A percentile compares a stretch with the other conserved stretches of the same genome.
phyloP scores from a whole-genome alignment of 2,113 vertebrate genomes.

The Indri indri region DNA sequence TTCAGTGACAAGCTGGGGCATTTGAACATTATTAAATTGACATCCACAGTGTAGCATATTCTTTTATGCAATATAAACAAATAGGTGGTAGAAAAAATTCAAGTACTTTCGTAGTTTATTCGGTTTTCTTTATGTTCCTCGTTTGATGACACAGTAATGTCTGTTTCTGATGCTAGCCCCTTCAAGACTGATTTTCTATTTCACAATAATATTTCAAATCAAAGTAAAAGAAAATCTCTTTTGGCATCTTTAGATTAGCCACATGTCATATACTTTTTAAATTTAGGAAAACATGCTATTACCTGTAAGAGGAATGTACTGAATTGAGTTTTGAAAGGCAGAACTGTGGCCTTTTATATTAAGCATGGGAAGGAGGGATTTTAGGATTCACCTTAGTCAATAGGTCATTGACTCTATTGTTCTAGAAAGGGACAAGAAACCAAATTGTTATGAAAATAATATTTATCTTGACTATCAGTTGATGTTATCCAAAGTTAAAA shows the following conservation, averaged over 20 bases:
- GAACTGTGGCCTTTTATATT: not conserved
- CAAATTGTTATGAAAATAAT: not conserved
- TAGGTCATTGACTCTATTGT: not conserved
- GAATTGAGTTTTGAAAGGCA: not conserved
- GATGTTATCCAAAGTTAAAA: not conserved
- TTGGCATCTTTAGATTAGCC: not conserved
- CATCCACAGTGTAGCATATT: not conserved
- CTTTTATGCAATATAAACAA: not conserved
- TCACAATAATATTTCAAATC: not conserved
- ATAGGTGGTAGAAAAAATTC: not conserved
- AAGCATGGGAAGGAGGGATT: not conserved
- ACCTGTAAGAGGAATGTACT: not conserved
- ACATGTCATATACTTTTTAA: not conserved
- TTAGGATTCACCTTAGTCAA: not conserved
- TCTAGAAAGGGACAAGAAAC: not conserved
- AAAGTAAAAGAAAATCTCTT: not conserved
- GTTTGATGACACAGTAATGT: not conserved
- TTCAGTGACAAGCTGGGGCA: not conserved
- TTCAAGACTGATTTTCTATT: not conserved
- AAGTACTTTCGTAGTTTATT: not conserved
- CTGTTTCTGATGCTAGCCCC: not conserved
- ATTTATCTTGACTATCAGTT: not conserved
- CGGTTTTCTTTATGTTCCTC: not conserved
- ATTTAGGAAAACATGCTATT: not conserved
- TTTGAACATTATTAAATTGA: not conserved